phyloP scores from a whole-genome alignment of 2,797 vertebrate species.

The Myiothlypis coronata region DNA sequence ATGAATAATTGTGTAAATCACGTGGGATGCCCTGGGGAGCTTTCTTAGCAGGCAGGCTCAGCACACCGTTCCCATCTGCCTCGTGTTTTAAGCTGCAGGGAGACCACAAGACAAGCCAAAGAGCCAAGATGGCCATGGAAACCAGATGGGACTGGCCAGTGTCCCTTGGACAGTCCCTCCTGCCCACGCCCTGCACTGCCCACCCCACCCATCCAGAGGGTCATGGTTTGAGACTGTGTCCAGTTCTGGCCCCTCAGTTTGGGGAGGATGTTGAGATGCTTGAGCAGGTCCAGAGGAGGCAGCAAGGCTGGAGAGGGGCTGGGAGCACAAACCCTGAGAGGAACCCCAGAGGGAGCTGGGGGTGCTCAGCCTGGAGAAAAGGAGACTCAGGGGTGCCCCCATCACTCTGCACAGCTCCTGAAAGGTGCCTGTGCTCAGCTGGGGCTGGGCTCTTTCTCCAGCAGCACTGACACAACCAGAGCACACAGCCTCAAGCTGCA shows the following conservation, averaged over 20 bases:
- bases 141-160: background rate
- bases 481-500: too few species aligned
- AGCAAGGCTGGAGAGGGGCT: background rate
- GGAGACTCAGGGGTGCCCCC: too few species aligned
- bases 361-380: too few species aligned
- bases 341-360: background rate
- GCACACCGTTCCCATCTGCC: background rate
- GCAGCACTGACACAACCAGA: too few species aligned
- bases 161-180: background rate
- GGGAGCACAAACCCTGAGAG: background rate
- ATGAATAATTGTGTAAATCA: conserved; percentile 27
- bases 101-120: background rate
- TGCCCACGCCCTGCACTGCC: fast-evolving
- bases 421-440: too few species aligned
- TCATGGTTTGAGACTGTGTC: background rate
- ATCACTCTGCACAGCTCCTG: too few species aligned
- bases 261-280: background rate
- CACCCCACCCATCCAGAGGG: fast-evolving
- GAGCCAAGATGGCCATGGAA: background rate
- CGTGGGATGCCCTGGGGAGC: background rate
- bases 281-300: background rate
- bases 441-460: too few species aligned
- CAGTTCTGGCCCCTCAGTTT: background rate
- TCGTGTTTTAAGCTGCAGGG: background rate
- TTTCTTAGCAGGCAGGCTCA: background rate